phyloP scores from a whole-genome alignment of 2,888 invertebrate species.

The Polydrusus tereticollis region DNA sequence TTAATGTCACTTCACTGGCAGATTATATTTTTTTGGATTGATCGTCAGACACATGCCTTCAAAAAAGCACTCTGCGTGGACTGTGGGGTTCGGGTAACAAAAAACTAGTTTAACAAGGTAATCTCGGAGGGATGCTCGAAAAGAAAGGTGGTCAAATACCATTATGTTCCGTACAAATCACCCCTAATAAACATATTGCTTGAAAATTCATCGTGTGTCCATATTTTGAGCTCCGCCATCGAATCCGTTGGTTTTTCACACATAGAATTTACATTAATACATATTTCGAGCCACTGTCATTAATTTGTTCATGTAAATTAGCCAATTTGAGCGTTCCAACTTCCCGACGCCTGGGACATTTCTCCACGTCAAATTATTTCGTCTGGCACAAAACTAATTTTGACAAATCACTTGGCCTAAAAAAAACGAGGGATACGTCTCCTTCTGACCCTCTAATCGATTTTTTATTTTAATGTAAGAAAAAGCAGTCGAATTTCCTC shows the following conservation, averaged over 20 bases:
- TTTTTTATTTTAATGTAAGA: conserved; percentile 56
- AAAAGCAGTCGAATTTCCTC: conserved; percentile 51
- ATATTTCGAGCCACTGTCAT: conserved; percentile 22
- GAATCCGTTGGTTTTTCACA: conserved; percentile 29
- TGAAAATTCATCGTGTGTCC: too few species aligned
- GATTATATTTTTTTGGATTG: too few species aligned
- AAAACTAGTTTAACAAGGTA: too few species aligned
- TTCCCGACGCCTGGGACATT: conserved; percentile 44
- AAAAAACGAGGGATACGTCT: conserved; percentile 42
- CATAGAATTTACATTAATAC: conserved; percentile 39
- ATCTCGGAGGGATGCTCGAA: too few species aligned
- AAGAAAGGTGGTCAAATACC: too few species aligned
- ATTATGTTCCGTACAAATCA: too few species aligned
- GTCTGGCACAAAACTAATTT: conserved; percentile 57
- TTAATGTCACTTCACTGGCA: too few species aligned
- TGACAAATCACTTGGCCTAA: conserved; percentile 56
- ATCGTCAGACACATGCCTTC: too few species aligned
- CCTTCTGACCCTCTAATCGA: conserved; percentile 54
- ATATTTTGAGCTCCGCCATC: too few species aligned
- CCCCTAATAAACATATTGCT: too few species aligned
- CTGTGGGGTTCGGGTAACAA: too few species aligned
- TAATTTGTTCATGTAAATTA: conserved; percentile 35
- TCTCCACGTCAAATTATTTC: conserved; percentile 59
- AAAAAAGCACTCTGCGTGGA: too few species aligned
- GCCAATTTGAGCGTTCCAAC: conserved; percentile 31